These are phyloP conservation scores for Dexiosoma caninum DNA, from an alignment of 2,888 invertebrate species.

Conservation along the genomic window DNA sequence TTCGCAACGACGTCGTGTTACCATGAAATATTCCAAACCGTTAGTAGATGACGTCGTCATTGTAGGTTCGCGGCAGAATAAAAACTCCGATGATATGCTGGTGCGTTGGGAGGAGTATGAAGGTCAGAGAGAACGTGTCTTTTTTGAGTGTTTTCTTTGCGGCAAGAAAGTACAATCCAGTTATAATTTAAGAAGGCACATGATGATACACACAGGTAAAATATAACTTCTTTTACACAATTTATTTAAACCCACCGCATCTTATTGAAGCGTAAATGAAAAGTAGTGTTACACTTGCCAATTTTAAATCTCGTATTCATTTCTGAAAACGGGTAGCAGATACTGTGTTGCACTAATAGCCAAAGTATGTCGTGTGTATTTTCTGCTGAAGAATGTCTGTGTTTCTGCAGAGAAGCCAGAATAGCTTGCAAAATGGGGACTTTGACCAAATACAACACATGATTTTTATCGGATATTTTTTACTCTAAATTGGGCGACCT, in stretches of 20 bases:
- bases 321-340: too few relatives aligned
- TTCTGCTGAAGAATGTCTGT: too few relatives aligned
- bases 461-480: too few relatives aligned
- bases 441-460: too few relatives aligned
- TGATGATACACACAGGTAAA: constrained; percentile 78
- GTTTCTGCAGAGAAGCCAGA: too few relatives aligned
- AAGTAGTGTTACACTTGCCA: too few relatives aligned
- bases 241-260: background rate
- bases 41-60: constrained; percentile 53
- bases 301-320: too few relatives aligned
- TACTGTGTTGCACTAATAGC: too few relatives aligned
- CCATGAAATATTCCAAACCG: constrained; percentile 40
- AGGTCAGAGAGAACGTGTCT: constrained; percentile 72
- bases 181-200: constrained; percentile 76
- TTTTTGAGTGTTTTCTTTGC: constrained; percentile 75
- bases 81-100: constrained; percentile 65
- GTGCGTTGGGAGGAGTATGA: constrained; percentile 71
- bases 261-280: too few relatives aligned
- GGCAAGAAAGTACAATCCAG: constrained; percentile 76
- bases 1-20: background rate
- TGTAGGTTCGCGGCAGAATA: constrained; percentile 61
- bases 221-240: background rate
- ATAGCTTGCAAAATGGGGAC: too few relatives aligned
- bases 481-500: too few relatives aligned
- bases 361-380: too few relatives aligned